phyloP scores from a whole-genome alignment of 1,140 invertebrate genomes.

The Bombus cullumanus region DNA sequence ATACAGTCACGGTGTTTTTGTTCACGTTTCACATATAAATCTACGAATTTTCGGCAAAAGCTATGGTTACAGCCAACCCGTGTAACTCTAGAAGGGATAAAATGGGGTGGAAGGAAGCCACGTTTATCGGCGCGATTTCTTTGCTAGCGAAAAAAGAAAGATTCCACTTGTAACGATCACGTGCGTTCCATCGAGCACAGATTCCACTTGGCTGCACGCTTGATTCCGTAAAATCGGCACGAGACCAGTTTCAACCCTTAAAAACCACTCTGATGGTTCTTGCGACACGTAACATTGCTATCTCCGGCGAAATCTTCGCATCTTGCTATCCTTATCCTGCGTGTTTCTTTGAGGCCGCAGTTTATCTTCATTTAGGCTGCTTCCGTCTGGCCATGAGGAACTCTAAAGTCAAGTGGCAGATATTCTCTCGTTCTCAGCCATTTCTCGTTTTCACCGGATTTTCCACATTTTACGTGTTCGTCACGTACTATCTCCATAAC shows the following conservation, averaged over 20 bases:
- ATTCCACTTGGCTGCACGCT: neutral
- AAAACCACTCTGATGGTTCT: neutral
- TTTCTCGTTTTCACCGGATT: too few species aligned
- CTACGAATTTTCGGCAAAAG: conserved; percentile 17
- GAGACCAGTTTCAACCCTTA: neutral
- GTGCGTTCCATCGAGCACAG: neutral
- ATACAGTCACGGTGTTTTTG: neutral
- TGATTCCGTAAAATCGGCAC: conserved; percentile 4
- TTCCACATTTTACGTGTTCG: conserved; percentile 16
- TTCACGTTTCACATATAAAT: neutral
- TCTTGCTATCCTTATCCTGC: neutral
- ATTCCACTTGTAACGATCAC: conserved; percentile 1
- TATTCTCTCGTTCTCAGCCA: neutral
- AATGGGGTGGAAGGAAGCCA: neutral
- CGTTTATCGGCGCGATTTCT: neutral
- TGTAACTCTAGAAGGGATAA: neutral
- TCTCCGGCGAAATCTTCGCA: neutral
- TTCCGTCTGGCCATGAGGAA: conserved; percentile 49
- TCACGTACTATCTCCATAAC: neutral
- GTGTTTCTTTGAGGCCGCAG: neutral
- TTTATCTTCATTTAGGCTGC: conserved; percentile 40
- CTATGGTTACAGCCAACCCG: neutral
- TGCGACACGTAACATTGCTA: neutral
- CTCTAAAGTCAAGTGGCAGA: conserved; percentile 63
- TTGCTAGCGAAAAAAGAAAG: neutral